Conservation (phyloP, 2,113 vertebrate species). For the Polypterus bichir region DNA sequence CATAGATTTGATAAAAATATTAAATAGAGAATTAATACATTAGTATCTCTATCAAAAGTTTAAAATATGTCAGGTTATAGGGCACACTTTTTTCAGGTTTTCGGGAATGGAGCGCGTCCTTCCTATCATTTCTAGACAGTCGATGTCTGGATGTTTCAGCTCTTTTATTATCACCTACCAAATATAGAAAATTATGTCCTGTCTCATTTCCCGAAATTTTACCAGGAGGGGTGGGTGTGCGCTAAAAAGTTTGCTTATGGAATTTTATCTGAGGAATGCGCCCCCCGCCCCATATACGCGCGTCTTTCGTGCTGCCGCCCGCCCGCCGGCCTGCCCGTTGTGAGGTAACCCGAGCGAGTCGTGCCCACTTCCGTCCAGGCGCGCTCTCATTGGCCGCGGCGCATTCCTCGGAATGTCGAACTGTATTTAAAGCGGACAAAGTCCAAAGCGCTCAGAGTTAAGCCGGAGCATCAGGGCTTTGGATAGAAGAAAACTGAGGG, state of each 20-base stretch:
- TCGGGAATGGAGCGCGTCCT: no score
- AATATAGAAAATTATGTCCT: neutral
- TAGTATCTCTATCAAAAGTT: no score
- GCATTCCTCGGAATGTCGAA: slow-evolving; percentile 3
- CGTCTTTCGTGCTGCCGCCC: slow-evolving; percentile 22
- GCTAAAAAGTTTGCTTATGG: slow-evolving; percentile 44
- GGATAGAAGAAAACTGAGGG: no score
- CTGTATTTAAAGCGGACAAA: neutral
- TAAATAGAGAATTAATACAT: no score
- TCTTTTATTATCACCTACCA: neutral
- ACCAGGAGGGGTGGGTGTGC: slow-evolving; percentile 45
- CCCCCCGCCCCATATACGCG: slow-evolving; percentile 10
- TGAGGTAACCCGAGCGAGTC: slow-evolving; percentile 53
- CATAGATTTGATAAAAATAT: no score
- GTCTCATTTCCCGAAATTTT: neutral
- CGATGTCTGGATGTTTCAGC: neutral
- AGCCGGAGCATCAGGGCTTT: neutral
- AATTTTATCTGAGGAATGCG: slow-evolving; percentile 47
- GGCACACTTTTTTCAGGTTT: no score
- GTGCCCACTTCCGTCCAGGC: slow-evolving; percentile 20
- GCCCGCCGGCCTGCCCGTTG: slow-evolving; percentile 35
- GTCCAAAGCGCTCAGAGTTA: neutral
- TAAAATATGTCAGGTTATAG: neutral
- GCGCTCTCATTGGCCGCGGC: slow-evolving; percentile 2
- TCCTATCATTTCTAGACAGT: neutral